Evolutionary conservation across 1,140 invertebrate species (phyloP).

Genomic region (Drosophila eugracilis): DNA sequence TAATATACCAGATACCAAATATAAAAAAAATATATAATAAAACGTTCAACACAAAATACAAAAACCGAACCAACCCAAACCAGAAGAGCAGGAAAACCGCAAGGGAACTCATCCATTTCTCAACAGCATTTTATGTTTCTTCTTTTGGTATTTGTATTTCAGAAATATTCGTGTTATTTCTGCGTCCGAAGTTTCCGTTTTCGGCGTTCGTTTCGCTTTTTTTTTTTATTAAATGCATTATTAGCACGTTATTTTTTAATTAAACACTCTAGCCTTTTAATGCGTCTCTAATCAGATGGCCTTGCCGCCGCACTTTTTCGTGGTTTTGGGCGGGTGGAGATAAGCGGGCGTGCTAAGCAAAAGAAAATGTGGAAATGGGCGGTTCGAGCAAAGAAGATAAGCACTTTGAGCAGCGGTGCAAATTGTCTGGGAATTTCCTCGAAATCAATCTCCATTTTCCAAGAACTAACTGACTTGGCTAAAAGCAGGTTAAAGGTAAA

Average conservation of each 20-base stretch:
- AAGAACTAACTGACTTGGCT: constrained; percentile 11
- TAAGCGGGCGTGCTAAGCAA: constrained; percentile 51
- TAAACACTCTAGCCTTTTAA: constrained; percentile 74
- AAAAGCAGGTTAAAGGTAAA: constrained; percentile 26
- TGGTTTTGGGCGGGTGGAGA: constrained; percentile 38
- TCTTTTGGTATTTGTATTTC: constrained; percentile 14
- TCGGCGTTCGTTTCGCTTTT: constrained; percentile 31
- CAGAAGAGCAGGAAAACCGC: constrained; percentile 31
- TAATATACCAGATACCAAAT: constrained; percentile 19
- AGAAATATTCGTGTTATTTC: constrained; percentile 35
- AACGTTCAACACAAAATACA: constrained; percentile 15
- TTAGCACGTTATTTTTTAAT: constrained; percentile 82
- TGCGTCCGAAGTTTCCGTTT: constrained; percentile 24
- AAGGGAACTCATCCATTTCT: constrained; percentile 45
- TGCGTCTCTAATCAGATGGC: constrained; percentile 59
- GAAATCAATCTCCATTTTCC: constrained; percentile 39
- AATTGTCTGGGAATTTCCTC: constrained; percentile 57
- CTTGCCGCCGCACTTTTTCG: constrained; percentile 13
- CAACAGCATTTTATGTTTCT: constrained; percentile 26
- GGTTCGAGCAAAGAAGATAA: constrained; percentile 48
- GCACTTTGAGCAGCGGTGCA: constrained; percentile 15
- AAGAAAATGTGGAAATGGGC: constrained; percentile 61
- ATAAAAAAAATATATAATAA: constrained; percentile 1
- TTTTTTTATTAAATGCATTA: constrained; percentile 72
- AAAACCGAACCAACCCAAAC: constrained; percentile 32